Percentiles rank a stretch among this genome's conserved stretches.
phyloP scores from a whole-genome alignment of 1,140 invertebrate genomes.

The Eurosta solidaginis region DNA sequence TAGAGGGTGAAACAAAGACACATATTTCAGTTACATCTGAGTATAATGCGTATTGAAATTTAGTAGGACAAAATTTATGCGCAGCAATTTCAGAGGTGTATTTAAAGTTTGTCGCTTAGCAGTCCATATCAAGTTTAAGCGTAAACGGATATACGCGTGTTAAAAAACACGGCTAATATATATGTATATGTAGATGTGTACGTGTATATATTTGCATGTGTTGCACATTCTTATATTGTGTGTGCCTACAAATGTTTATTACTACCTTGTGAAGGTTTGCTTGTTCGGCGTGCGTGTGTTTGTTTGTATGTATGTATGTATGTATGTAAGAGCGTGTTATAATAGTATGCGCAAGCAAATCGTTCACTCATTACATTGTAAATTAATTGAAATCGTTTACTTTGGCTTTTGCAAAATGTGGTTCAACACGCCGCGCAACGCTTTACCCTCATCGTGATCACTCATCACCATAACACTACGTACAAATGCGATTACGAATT shows the following conservation, averaged over 20 bases:
- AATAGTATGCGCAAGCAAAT: not conserved
- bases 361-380: constrained; percentile 11
- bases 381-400: constrained; percentile 27
- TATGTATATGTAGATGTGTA: not conserved
- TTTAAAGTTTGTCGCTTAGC: too few relatives aligned
- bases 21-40: too few relatives aligned
- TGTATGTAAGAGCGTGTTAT: not conserved
- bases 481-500: not conserved
- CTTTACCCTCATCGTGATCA: not conserved
- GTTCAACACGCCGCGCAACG: not conserved
- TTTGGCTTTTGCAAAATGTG: constrained; percentile 1
- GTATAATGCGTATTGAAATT: too few relatives aligned
- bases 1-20: too few relatives aligned
- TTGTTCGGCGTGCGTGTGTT: not conserved
- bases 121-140: too few relatives aligned
- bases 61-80: too few relatives aligned
- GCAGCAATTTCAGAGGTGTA: too few relatives aligned
- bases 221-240: not conserved
- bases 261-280: not conserved
- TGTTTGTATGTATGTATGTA: not conserved
- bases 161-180: too few relatives aligned
- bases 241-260: not conserved
- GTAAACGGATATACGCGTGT: too few relatives aligned
- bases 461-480: not conserved
- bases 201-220: not conserved